Evolutionary conservation across 1,140 invertebrate genomes (phyloP).

Genomic region (Drosophila jambulina): DNA sequence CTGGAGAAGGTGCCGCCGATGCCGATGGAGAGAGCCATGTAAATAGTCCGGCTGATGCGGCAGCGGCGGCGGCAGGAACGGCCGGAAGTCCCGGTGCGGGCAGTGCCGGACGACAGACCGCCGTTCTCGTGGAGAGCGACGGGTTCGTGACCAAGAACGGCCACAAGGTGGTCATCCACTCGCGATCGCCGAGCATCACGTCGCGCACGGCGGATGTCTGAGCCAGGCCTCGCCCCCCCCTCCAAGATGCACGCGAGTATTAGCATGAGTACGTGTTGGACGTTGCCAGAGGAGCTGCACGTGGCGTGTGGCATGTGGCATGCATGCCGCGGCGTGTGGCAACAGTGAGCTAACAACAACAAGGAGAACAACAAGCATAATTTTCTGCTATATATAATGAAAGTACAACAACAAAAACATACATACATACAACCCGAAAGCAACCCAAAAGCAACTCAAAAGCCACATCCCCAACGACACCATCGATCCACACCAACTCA

Average conservation of each 20-base stretch:
- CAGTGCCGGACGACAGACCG: conserved; percentile 88
- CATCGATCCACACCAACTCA: not conserved
- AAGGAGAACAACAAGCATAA: conserved; percentile 70
- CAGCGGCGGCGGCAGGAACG: conserved; percentile 27
- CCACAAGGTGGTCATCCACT: conserved; percentile 95
- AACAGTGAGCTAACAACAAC: conserved; percentile 44
- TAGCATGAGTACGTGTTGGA: conserved; percentile 59
- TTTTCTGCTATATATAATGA: conserved; percentile 75
- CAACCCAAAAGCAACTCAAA: conserved; percentile 48
- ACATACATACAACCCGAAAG: not conserved
- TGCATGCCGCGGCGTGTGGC: conserved; percentile 33
- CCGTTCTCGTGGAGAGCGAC: conserved; percentile 93
- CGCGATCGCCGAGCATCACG: conserved; percentile 92
- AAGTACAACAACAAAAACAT: conserved; percentile 54
- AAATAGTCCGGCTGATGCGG: conserved; percentile 69
- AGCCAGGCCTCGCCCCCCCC: conserved; percentile 88
- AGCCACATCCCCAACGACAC: conserved; percentile 15
- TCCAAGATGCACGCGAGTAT: conserved; percentile 85
- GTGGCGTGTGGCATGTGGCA: conserved; percentile 31
- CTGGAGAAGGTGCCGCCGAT: conserved; percentile 45
- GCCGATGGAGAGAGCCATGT: conserved; percentile 55
- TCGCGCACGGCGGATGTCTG: conserved; percentile 93
- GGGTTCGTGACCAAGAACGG: conserved; percentile 93
- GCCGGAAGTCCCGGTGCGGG: conserved; percentile 71
- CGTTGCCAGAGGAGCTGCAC: conserved; percentile 30